Percentiles rank a stretch among this genome's conserved stretches.
phyloP scores from a whole-genome alignment of 2,113 vertebrate genomes.

The Origma solitaria region DNA sequence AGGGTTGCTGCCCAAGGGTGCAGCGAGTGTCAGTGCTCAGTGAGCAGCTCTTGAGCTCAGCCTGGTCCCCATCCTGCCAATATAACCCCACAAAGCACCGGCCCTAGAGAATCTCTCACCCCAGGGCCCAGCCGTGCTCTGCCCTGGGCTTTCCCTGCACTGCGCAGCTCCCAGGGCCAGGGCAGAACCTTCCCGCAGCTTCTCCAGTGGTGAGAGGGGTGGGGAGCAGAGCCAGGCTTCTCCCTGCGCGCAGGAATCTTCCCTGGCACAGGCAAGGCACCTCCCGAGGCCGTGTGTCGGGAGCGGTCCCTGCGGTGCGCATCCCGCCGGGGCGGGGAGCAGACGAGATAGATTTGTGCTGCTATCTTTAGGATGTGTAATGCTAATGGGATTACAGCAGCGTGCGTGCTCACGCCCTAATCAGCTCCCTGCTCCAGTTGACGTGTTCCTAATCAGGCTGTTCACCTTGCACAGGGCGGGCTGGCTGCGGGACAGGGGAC shows the following conservation, averaged over 20 bases:
- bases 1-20: not conserved
- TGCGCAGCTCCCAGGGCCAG: not conserved
- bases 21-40: not conserved
- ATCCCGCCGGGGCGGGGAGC: not conserved
- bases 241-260: accelerated
- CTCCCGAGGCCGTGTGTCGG: not conserved
- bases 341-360: constrained; percentile 26
- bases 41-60: not conserved
- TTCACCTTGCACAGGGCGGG: not conserved
- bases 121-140: not conserved
- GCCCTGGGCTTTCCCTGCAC: not conserved
- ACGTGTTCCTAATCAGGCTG: not conserved
- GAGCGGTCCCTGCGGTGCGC: not conserved
- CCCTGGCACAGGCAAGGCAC: not conserved
- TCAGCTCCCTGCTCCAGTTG: constrained; percentile 39
- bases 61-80: not conserved
- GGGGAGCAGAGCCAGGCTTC: not conserved
- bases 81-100: not conserved
- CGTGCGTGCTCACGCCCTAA: not conserved
- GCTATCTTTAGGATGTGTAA: constrained; percentile 53
- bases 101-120: not conserved
- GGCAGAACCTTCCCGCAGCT: not conserved
- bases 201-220: not conserved
- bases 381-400: constrained; percentile 52
- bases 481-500: accelerated